Evolutionary conservation across 2,888 invertebrate genomes (phyloP).

Genomic region (Steinernema carpocapsae): DNA sequence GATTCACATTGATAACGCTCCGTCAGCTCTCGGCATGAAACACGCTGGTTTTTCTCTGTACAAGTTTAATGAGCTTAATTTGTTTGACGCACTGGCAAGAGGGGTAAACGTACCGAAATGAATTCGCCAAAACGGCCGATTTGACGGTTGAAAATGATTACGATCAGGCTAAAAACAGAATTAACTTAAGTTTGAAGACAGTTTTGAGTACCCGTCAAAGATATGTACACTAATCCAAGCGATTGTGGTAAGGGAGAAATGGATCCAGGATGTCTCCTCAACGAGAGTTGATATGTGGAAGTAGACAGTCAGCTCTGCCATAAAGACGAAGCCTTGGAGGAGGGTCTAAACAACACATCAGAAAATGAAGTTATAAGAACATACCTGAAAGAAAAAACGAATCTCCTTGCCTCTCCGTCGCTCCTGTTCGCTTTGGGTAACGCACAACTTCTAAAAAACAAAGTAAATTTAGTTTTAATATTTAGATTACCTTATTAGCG

Average conservation of each 20-base stretch:
- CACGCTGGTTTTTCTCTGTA: no score
- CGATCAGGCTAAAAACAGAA: neutral
- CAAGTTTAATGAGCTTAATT: no score
- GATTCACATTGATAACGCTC: no score
- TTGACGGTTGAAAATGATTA: neutral
- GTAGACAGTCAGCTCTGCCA: neutral
- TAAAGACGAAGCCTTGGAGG: neutral
- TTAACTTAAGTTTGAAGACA: neutral
- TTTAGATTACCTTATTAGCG: neutral
- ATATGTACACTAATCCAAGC: slow-evolving; percentile 19
- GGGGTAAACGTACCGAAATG: neutral
- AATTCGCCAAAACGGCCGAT: neutral
- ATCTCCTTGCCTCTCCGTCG: neutral
- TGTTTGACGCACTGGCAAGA: no score
- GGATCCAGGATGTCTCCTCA: neutral
- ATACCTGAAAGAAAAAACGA: slow-evolving; percentile 9
- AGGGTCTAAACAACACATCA: neutral
- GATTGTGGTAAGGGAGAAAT: neutral
- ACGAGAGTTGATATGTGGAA: neutral
- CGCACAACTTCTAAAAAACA: neutral
- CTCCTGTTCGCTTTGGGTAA: neutral
- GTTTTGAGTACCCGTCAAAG: slow-evolving; percentile 2
- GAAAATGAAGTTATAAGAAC: neutral
- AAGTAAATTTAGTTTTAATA: neutral
- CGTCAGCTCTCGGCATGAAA: no score